Evolutionary conservation across 2,113 vertebrate genomes (phyloP).

Genomic region (Cephalopholis sonnerati): DNA sequence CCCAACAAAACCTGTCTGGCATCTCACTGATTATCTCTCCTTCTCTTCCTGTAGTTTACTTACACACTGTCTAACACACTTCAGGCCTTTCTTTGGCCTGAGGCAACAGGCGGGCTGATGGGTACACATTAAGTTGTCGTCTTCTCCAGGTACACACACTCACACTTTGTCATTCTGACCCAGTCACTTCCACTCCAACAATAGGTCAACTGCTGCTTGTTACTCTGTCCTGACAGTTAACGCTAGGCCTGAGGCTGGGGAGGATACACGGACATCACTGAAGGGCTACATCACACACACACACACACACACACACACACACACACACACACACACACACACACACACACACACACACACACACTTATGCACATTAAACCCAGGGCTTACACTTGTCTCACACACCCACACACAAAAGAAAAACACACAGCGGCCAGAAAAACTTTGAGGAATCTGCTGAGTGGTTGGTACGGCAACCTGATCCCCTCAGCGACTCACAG

Average conservation of each 20-base stretch:
- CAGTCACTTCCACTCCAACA: constrained; percentile 64
- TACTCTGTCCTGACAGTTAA: constrained; percentile 67
- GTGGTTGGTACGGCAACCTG: constrained; percentile 80
- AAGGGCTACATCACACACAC: background rate
- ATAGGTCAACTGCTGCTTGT: constrained; percentile 73
- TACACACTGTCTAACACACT: constrained; percentile 6
- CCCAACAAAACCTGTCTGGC: background rate
- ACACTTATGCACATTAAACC: constrained; percentile 13
- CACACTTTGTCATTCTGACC: constrained; percentile 38
- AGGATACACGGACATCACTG: constrained; percentile 28
- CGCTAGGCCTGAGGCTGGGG: constrained; percentile 63
- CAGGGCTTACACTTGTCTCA: constrained; percentile 39
- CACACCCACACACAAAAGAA: constrained; percentile 38
- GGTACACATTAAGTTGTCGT: constrained; percentile 57
- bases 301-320: constrained; percentile 10
- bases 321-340: constrained; percentile 20
- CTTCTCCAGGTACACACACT: constrained; percentile 19
- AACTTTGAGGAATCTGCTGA: constrained; percentile 84
- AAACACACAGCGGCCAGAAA: constrained; percentile 65
- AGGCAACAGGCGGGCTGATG: constrained; percentile 47
- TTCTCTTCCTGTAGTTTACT: background rate
- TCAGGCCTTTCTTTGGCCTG: background rate
- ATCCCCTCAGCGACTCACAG: constrained; percentile 72
- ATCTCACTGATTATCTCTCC: background rate
- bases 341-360: background rate